A percentile compares a stretch with the other conserved stretches of the same genome.
These are phyloP conservation scores for Sitophilus oryzae DNA, from an alignment of 1,140 invertebrate genomes.

Conservation along the genomic window DNA sequence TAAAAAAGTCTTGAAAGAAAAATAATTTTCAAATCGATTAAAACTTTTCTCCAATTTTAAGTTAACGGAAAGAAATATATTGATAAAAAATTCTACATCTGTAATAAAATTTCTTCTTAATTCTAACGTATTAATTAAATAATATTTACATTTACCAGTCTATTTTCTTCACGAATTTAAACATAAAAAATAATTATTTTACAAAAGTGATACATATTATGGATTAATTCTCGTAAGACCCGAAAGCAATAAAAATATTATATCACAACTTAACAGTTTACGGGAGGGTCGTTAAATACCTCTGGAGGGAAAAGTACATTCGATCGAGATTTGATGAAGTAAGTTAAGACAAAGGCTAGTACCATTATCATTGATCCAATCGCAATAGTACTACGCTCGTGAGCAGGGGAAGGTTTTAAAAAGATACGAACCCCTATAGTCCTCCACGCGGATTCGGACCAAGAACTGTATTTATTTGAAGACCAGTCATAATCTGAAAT, in stretches of 20 bases:
- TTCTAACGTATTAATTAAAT: too few relatives aligned
- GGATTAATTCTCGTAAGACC: too few relatives aligned
- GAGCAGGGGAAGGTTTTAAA: slow-evolving; percentile 63
- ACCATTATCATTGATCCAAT: slow-evolving; percentile 58
- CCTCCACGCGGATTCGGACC: slow-evolving; percentile 87
- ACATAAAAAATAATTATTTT: too few relatives aligned
- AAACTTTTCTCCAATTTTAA: too few relatives aligned
- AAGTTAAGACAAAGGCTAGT: slow-evolving; percentile 62
- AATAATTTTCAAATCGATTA: neutral
- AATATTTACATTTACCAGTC: too few relatives aligned
- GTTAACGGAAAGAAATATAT: too few relatives aligned
- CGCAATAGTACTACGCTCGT: slow-evolving; percentile 60
- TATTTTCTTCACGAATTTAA: too few relatives aligned
- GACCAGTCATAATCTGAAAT: slow-evolving; percentile 70
- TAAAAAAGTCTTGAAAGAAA: neutral
- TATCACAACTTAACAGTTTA: slow-evolving; percentile 31
- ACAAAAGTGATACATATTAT: too few relatives aligned
- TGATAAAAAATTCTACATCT: too few relatives aligned
- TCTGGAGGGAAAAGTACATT: slow-evolving; percentile 53
- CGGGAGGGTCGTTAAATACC: slow-evolving; percentile 12
- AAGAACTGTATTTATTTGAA: slow-evolving; percentile 76
- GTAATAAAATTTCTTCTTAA: too few relatives aligned
- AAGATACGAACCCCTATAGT: slow-evolving; percentile 72
- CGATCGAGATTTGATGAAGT: slow-evolving; percentile 61
- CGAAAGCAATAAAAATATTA: too few relatives aligned